Evolutionary conservation across 2,888 invertebrate genomes (phyloP), one percentile per base, ranked within the genome.

Genomic region (Chelonus formosanus): DNA sequence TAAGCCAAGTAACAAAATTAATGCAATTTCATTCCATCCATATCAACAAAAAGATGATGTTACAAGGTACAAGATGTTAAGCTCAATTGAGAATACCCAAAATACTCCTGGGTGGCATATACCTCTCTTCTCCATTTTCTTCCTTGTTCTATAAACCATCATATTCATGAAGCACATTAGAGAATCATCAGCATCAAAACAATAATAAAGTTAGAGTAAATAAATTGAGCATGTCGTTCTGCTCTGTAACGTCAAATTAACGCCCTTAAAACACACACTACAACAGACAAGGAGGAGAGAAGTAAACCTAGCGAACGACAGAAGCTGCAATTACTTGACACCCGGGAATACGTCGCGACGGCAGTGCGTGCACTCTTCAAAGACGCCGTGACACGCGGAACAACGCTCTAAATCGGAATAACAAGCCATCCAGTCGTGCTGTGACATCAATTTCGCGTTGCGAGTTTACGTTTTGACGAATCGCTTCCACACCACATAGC

Each of bases 191-290:
- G 20, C 31, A 70, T 73, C 62, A 68, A 69, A 72, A 72, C 66
- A 67, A 66, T 73, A 76, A 75, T 76, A 75, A 56, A 40, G 76
- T 72, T 74, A 73, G 75, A 73, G 74, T 70, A 71, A 72, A 72
- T 63, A 78, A 80, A 80, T 80, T 77, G 80, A 78, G 80, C 77
- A 77, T 73, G 73, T 75, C 79, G 78, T 78, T 78, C 75, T 73
- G 75, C 73, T 73, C 73, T 75, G 73, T 76, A 76, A 74, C 77
- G 78, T 78, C 78, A 79, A 79, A 80, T 79, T 80, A 80, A 78
- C 80, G 78, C 80, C 74, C 72, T 40, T 40, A 40, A 1, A 40
- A 40, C 40, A 5, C 40, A 5, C 40, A 40, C 40, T 40, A 5
- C 40, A 40, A 40, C 40, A 40, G 40, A 40, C 6, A 40, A 40